These are phyloP conservation scores for Anthopleura sola DNA, from an alignment of 64 coral and sea anemone species.

Conservation along the genomic window DNA sequence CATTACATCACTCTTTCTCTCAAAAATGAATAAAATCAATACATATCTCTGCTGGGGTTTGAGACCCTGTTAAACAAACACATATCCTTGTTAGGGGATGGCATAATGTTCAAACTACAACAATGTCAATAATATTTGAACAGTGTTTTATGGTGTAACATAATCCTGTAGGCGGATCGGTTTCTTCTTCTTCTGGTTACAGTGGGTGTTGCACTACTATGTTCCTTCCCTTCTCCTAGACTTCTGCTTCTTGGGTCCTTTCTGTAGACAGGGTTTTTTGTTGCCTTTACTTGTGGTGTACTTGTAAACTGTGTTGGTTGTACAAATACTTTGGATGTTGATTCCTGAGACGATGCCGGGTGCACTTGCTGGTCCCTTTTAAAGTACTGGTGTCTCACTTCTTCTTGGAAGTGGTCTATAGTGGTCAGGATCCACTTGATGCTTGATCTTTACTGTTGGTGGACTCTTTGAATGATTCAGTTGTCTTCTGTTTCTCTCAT, in stretches of 20 bases:
- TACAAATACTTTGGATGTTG: not conserved
- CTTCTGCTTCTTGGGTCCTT: not conserved
- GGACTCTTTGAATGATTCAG: not conserved
- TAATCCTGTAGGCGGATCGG: not conserved
- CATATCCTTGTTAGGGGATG: not conserved
- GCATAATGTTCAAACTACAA: not conserved
- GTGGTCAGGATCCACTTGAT: not conserved
- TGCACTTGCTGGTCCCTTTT: not conserved
- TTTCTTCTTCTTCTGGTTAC: not conserved
- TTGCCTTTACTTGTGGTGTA: not conserved
- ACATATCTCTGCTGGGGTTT: no score
- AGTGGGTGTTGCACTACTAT: not conserved
- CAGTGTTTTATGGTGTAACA: not conserved
- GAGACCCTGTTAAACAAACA: not conserved
- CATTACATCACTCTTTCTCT: not conserved
- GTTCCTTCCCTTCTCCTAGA: not conserved
- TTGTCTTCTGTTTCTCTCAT: constrained; percentile 26
- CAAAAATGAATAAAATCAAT: no score
- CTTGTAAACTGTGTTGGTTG: not conserved
- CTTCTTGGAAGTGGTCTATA: not conserved
- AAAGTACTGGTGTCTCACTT: not conserved
- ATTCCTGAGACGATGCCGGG: not conserved
- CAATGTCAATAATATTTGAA: not conserved
- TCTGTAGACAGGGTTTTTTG: not conserved
- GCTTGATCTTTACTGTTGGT: not conserved